phyloP scores from a whole-genome alignment of 2,797 vertebrate genomes.

The Pseudomugil tenellus region DNA sequence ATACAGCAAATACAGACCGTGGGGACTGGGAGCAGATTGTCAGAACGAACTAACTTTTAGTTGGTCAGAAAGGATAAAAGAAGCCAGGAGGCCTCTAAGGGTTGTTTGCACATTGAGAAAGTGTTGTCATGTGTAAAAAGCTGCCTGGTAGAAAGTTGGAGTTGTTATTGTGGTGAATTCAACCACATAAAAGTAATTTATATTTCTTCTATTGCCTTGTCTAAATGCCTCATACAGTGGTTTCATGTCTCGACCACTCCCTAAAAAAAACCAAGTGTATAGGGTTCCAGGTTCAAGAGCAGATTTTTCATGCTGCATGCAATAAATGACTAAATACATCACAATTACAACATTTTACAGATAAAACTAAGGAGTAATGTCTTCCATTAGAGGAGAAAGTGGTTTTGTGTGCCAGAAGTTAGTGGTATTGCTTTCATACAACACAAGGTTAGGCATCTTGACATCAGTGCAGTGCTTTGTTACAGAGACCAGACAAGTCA shows the following conservation, averaged over 20 bases:
- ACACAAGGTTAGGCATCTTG: constrained; percentile 36
- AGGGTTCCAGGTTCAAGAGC: constrained; percentile 28
- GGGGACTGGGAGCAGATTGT: constrained; percentile 7
- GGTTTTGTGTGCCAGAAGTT: neutral
- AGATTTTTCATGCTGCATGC: constrained; percentile 21
- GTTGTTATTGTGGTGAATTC: constrained; percentile 23
- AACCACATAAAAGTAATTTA: constrained; percentile 37
- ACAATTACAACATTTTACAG: constrained; percentile 32
- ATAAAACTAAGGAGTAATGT: constrained; percentile 23
- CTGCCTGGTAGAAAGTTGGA: constrained; percentile 34
- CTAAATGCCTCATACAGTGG: constrained; percentile 23
- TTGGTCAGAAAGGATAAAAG: constrained; percentile 36
- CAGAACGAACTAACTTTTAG: constrained; percentile 16
- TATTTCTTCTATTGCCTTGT: constrained; percentile 22
- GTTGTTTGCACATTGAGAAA: constrained; percentile 37
- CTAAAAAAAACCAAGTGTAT: constrained; percentile 4
- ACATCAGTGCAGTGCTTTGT: constrained; percentile 27
- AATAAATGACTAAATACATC: constrained; percentile 42
- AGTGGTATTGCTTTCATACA: neutral
- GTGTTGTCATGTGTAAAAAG: constrained; percentile 41
- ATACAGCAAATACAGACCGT: constrained; percentile 14
- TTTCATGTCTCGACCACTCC: constrained; percentile 17
- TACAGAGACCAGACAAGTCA: constrained; percentile 31
- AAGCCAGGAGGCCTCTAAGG: constrained; percentile 23
- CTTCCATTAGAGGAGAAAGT: constrained; percentile 3